phyloP scores from a whole-genome alignment of 1,140 invertebrate species.

The Theocolax elegans region DNA sequence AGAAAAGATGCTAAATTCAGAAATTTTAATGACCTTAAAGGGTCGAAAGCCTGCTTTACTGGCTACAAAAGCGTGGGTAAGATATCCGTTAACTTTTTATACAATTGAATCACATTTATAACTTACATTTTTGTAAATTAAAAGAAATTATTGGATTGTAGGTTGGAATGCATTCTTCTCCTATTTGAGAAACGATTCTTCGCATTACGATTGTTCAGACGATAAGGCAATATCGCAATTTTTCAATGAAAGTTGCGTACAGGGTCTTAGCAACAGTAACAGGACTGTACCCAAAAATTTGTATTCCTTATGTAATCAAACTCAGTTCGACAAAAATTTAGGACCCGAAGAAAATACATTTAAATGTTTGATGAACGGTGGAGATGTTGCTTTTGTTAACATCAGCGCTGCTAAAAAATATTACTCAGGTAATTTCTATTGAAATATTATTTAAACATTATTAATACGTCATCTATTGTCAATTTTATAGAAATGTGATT shows the following conservation, averaged over 20 bases:
- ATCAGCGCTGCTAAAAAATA: constrained; percentile 74
- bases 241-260: constrained; percentile 73
- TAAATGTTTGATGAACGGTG: constrained; percentile 79
- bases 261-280: constrained; percentile 56
- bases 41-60: constrained; percentile 78
- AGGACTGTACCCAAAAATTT: constrained; percentile 50
- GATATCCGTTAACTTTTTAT: neutral
- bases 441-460: no score
- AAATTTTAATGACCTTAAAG: constrained; percentile 72
- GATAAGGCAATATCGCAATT: constrained; percentile 68
- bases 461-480: no score
- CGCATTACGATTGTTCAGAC: constrained; percentile 60
- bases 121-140: no score
- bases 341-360: constrained; percentile 72
- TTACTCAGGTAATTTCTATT: constrained; percentile 69
- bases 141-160: constrained; percentile 8
- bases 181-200: constrained; percentile 60
- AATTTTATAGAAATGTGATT: constrained; percentile 21
- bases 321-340: constrained; percentile 8
- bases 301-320: constrained; percentile 48
- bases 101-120: neutral
- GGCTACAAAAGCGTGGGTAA: constrained; percentile 70
- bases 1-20: constrained; percentile 71
- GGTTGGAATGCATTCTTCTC: constrained; percentile 71
- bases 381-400: constrained; percentile 88